phyloP scores from a whole-genome alignment of 2,797 vertebrate species.

The Paramormyrops hopkinsi region DNA sequence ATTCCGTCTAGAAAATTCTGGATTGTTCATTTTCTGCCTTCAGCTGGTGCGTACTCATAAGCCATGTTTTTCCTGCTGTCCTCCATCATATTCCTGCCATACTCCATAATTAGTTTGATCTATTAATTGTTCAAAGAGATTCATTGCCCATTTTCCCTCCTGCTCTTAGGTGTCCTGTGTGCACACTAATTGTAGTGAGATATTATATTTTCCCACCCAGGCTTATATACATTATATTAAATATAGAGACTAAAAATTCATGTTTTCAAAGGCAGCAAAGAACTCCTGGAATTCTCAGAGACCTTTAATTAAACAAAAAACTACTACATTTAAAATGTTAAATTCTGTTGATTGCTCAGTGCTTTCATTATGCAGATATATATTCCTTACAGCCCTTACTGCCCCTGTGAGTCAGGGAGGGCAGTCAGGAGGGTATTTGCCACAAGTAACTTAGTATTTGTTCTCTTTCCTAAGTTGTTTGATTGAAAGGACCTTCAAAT shows the following conservation, averaged over 20 bases:
- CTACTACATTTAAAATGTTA: not conserved
- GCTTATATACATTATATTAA: not conserved
- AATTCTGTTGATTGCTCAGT: not conserved
- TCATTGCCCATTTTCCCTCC: not conserved
- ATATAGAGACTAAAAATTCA: not conserved
- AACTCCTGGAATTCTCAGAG: not conserved
- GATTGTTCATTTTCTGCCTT: not conserved
- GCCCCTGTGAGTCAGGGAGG: not conserved
- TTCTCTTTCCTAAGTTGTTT: not conserved
- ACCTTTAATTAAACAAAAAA: not conserved
- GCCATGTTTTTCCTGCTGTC: not conserved
- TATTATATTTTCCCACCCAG: not conserved
- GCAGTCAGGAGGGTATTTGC: not conserved
- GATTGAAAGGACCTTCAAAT: not conserved
- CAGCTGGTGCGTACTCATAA: not conserved
- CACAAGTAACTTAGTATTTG: not conserved
- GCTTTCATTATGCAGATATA: not conserved
- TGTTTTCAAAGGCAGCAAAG: not conserved
- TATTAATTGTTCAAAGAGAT: not conserved
- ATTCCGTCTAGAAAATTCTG: not conserved
- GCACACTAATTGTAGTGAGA: not conserved
- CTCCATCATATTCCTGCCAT: not conserved
- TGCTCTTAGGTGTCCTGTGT: not conserved
- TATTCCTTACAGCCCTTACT: not conserved
- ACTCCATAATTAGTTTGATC: not conserved